phyloP scores from a whole-genome alignment of 2,888 invertebrate species.

The Theretra japonica region DNA sequence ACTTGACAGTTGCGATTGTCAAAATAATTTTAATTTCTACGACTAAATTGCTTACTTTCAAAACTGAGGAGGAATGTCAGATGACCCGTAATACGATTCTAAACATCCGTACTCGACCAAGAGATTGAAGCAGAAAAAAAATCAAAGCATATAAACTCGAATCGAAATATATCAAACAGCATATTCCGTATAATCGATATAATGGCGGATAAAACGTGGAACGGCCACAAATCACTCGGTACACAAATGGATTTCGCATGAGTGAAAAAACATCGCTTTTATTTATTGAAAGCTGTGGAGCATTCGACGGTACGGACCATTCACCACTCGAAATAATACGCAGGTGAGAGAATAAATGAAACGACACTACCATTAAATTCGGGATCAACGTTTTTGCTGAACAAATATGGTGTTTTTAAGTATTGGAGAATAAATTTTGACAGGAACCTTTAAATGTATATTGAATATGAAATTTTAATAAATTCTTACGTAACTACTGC shows the following conservation, averaged over 20 bases:
- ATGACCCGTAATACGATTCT: too few species aligned
- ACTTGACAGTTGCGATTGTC: too few species aligned
- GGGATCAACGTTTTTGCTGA: neutral
- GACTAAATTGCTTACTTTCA: too few species aligned
- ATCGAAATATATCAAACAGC: neutral
- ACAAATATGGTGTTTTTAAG: neutral
- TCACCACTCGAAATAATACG: neutral
- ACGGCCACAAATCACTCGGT: slow-evolving; percentile 48
- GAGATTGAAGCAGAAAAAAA: neutral
- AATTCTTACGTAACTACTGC: too few species aligned
- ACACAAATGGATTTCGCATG: slow-evolving; percentile 49
- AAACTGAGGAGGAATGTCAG: too few species aligned
- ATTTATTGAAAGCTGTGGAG: slow-evolving; percentile 40
- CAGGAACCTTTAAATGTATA: too few species aligned
- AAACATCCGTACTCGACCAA: too few species aligned
- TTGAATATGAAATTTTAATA: too few species aligned
- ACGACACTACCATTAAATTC: neutral
- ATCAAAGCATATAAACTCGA: neutral
- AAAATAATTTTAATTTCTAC: too few species aligned
- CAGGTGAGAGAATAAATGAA: slow-evolving; percentile 3
- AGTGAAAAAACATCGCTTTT: slow-evolving; percentile 45
- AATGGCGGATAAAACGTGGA: slow-evolving; percentile 40
- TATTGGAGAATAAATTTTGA: too few species aligned
- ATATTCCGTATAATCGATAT: slow-evolving; percentile 20
- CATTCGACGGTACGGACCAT: neutral